Evolutionary conservation across 2,888 invertebrate species (phyloP).

Genomic region (Plebejus melissa): DNA sequence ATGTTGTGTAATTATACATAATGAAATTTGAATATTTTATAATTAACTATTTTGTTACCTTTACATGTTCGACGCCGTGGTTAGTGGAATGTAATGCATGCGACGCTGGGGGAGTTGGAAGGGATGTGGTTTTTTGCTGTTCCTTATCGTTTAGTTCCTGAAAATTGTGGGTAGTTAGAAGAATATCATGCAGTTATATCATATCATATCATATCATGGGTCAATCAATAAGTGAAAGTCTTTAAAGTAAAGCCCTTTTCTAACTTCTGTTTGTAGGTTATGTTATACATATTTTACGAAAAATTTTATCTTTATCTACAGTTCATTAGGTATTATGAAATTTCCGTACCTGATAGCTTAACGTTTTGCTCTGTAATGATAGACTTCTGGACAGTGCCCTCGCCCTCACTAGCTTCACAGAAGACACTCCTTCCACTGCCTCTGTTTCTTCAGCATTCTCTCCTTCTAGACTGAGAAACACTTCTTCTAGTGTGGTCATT

Average conservation of each 20-base stretch:
- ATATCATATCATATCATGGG: too few species aligned
- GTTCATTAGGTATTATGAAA: too few species aligned
- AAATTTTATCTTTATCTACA: too few species aligned
- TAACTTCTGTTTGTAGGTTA: too few species aligned
- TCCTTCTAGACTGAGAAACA: slow-evolving; percentile 88
- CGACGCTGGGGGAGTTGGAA: slow-evolving; percentile 66
- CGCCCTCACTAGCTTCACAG: slow-evolving; percentile 85
- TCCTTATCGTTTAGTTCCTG: slow-evolving; percentile 80
- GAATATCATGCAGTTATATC: too few species aligned
- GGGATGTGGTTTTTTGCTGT: slow-evolving; percentile 58
- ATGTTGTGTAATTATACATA: neutral
- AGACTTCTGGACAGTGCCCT: slow-evolving; percentile 84
- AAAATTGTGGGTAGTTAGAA: neutral
- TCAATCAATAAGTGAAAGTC: too few species aligned
- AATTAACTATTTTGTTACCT: slow-evolving; percentile 46
- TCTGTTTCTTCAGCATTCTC: slow-evolving; percentile 84
- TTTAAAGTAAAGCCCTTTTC: too few species aligned
- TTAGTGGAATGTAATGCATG: slow-evolving; percentile 73
- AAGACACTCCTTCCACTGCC: slow-evolving; percentile 84
- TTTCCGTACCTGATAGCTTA: slow-evolving; percentile 80
- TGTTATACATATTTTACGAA: too few species aligned
- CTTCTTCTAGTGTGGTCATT: slow-evolving; percentile 93
- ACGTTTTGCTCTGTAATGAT: slow-evolving; percentile 85
- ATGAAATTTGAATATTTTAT: neutral
- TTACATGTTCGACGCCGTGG: slow-evolving; percentile 73